Evolutionary conservation across 1,140 invertebrate species (phyloP).

Genomic region (Bombus soroeensis): DNA sequence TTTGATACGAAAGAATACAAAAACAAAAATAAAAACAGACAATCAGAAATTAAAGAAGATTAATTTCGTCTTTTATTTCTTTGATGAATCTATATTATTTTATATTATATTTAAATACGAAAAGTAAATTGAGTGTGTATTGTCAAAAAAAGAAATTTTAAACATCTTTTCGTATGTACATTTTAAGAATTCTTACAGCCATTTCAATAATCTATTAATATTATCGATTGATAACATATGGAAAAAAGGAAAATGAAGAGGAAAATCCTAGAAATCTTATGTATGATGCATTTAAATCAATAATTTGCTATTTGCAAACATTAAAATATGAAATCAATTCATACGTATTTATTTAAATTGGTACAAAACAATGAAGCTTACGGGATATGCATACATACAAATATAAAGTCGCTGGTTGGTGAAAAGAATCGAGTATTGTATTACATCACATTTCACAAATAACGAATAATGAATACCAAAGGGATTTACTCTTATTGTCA

Average conservation of each 20-base stretch:
- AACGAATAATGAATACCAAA: slow-evolving; percentile 57
- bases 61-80: slow-evolving; percentile 4
- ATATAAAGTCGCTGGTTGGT: not conserved
- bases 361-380: not conserved
- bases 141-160: not conserved
- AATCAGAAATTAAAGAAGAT: not conserved
- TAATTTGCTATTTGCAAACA: not conserved
- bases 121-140: not conserved
- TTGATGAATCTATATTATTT: not conserved
- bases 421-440: slow-evolving; percentile 12
- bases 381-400: not conserved
- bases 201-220: not conserved
- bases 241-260: not conserved
- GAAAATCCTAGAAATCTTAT: not conserved
- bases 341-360: not conserved
- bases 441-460: slow-evolving; percentile 39
- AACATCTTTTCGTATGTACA: not conserved
- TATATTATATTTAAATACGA: not conserved
- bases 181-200: not conserved
- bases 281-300: not conserved
- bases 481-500: slow-evolving; percentile 43
- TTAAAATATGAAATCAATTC: not conserved
- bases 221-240: not conserved
- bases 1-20: not conserved
- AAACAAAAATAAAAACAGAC: not conserved